phyloP scores from a whole-genome alignment of 2,113 vertebrate genomes.

The Enhydra lutris region DNA sequence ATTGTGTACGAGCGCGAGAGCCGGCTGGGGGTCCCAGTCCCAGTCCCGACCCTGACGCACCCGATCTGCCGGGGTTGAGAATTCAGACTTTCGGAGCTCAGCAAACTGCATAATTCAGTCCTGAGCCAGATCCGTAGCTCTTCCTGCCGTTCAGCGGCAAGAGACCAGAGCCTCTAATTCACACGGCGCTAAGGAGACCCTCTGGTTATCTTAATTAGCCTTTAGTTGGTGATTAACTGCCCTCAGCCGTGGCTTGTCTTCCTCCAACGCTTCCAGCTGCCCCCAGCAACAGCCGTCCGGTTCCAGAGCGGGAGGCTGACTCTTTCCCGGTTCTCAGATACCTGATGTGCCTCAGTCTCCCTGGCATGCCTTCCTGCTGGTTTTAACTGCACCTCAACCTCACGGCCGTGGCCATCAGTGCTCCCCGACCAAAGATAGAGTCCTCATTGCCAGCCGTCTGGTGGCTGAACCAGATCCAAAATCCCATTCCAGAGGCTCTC shows the following conservation, averaged over 20 bases:
- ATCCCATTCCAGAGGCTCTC: neutral
- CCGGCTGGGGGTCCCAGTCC: neutral
- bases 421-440: neutral
- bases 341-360: accelerated
- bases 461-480: neutral
- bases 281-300: neutral
- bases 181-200: neutral
- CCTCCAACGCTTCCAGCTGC: neutral
- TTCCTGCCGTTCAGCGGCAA: neutral
- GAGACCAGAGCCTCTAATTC: slow-evolving; percentile 15
- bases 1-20: accelerated
- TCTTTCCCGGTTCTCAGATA: accelerated
- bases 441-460: slow-evolving; percentile 25
- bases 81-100: neutral
- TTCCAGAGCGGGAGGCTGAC: neutral
- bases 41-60: accelerated
- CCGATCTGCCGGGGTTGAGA: neutral
- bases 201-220: slow-evolving; percentile 60
- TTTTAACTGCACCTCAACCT: neutral
- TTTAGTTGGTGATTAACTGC: slow-evolving; percentile 68
- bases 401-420: neutral
- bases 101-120: neutral
- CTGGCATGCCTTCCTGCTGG: neutral
- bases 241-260: slow-evolving; percentile 41
- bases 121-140: neutral